Evolutionary conservation across 2,888 invertebrate species (phyloP), one percentile per base, ranked within the genome.

Genomic region (Ennomos fuscantarius): DNA sequence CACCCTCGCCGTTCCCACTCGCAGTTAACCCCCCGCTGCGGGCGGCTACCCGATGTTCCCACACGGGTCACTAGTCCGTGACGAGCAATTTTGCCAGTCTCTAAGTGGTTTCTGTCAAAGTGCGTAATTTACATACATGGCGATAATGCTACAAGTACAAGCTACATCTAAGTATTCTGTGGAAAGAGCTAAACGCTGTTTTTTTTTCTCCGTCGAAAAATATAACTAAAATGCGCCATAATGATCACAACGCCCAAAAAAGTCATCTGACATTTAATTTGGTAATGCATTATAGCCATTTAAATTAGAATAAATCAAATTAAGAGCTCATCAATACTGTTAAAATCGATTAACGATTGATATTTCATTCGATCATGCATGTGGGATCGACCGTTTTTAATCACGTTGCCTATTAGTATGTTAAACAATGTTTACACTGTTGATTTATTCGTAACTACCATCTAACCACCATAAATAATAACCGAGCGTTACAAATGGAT

Each of bases 51-150:
- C 79, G 76, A 73, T 68, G 84, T 90, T 92, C 91, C 83, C 91
- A 92, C 92, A 89, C 77, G 65, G 77, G 72, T 80, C 80, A 76
- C 74, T 79, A 78, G 79, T 55, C 84, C 88, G 76, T 84, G 81
- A 88, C 91, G 76, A 72, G 69, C 70, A 74, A 82, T 82, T 89
- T 87, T 72, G 89, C 87, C 83, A 84, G 84, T 76, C 84, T 86
- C 84, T 86, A 65, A 68, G 66, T 66, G 69, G 55, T 64, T 62
- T 62, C 51, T 62, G 63, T 61, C 56, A 60, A 73, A 81, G 78
- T 74, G 74, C 76, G 68, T 69, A 70, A 63, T 67, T 68, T 66
- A 63, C 69, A 69, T 67, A 62, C 58, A 56, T 39, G 40, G 40
- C 52, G 55, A 60, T 60, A 57, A 56, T 55, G 35, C 43, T 55